Percentiles rank a stretch among this genome's conserved stretches.
These are phyloP conservation scores for Ochropleura plecta DNA, from an alignment of 2,888 invertebrate genomes.

Conservation along the genomic window DNA sequence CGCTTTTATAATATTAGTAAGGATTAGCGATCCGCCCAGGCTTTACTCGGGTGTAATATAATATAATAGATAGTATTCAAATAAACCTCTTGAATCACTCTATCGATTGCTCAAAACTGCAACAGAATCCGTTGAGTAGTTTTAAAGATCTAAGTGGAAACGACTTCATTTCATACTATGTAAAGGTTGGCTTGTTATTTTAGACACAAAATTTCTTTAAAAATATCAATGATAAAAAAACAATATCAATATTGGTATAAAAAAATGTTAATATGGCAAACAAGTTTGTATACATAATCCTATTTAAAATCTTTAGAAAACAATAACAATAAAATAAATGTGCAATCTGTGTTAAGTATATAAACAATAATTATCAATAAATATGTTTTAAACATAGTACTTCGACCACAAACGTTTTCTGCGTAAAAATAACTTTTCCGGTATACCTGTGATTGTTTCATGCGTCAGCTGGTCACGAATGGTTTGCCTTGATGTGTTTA, in stretches of 20 bases:
- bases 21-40: too few relatives aligned
- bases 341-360: neutral
- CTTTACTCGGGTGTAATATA: too few relatives aligned
- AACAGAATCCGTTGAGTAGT: too few relatives aligned
- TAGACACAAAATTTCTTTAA: neutral
- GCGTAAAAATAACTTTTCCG: neutral
- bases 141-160: too few relatives aligned
- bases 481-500: neutral
- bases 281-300: neutral
- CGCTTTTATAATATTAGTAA: too few relatives aligned
- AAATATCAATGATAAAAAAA: too few relatives aligned
- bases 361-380: too few relatives aligned
- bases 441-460: neutral
- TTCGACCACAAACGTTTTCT: neutral
- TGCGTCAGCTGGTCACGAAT: neutral
- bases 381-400: neutral
- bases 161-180: too few relatives aligned
- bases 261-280: neutral
- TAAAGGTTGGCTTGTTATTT: neutral
- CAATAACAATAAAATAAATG: neutral
- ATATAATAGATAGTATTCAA: too few relatives aligned
- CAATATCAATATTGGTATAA: too few relatives aligned
- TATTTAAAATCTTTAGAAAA: neutral
- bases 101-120: too few relatives aligned
- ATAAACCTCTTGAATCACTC: too few relatives aligned